A percentile compares a stretch with the other conserved stretches of the same genome.
These are phyloP conservation scores for Cephus rjabovi DNA, from an alignment of 2,888 invertebrate genomes.

Conservation along the genomic window DNA sequence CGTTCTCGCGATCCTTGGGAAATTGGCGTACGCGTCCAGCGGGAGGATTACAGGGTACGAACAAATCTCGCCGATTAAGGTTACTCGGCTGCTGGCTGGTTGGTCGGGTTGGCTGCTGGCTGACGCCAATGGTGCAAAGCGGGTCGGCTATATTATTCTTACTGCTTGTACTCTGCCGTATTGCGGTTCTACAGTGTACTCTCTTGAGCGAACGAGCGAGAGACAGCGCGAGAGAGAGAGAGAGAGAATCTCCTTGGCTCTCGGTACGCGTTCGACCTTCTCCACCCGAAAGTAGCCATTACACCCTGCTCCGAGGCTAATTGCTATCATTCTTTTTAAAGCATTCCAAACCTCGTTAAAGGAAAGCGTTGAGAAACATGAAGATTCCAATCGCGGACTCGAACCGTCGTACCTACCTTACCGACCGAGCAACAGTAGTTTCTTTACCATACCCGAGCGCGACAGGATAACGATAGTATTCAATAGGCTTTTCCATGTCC, in stretches of 20 bases:
- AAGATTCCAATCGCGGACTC: neutral
- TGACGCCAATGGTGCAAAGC: constrained; percentile 51
- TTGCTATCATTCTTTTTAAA: neutral
- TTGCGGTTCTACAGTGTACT: neutral
- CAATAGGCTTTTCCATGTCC: neutral
- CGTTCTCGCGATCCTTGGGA: neutral
- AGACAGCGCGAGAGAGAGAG: neutral
- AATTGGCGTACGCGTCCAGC: neutral
- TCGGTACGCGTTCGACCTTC: neutral
- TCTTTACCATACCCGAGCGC: neutral
- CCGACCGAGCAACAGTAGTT: neutral
- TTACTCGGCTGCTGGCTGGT: constrained; percentile 39
- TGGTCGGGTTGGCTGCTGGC: constrained; percentile 47
- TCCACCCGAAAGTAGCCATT: neutral
- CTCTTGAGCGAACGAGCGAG: neutral
- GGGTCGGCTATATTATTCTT: constrained; percentile 49
- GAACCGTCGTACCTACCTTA: neutral
- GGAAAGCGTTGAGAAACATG: constrained; percentile 1
- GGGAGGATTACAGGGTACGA: neutral
- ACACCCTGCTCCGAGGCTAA: neutral
- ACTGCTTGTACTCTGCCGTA: constrained; percentile 15
- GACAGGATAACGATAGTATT: neutral
- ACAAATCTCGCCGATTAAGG: constrained; percentile 3
- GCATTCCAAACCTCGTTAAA: neutral
- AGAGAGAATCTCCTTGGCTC: neutral